Percentiles rank a stretch among this genome's conserved stretches.
Evolutionary conservation across 2,113 vertebrate genomes (phyloP).

Genomic region (Sinocyclocheilus rhinocerous): DNA sequence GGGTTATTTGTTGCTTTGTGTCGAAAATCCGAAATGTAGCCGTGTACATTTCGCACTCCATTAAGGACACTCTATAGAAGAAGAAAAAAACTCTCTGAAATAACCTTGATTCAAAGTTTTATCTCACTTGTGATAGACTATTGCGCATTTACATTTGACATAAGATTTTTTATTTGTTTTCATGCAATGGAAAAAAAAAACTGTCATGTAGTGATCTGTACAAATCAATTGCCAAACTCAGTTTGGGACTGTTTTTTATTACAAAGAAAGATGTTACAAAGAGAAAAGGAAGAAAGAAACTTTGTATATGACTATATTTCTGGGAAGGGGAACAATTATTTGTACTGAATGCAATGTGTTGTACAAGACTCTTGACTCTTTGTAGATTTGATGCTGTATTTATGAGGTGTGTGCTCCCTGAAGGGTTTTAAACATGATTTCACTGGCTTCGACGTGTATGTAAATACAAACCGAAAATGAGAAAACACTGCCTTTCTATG

Average conservation of each 20-base stretch:
- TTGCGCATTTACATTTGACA: constrained; percentile 25
- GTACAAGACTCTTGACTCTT: constrained; percentile 44
- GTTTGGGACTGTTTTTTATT: constrained; percentile 43
- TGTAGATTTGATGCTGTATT: constrained; percentile 54
- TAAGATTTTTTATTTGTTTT: not conserved
- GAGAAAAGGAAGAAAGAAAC: constrained; percentile 9
- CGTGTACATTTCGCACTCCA: constrained; percentile 33
- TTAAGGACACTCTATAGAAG: constrained; percentile 3
- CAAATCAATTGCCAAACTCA: constrained; percentile 39
- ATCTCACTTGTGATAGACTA: constrained; percentile 17
- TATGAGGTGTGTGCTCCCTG: constrained; percentile 43
- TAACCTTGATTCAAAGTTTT: constrained; percentile 10
- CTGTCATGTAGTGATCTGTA: constrained; percentile 28
- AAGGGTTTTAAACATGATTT: constrained; percentile 44
- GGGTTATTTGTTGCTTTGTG: constrained; percentile 29
- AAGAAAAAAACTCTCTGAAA: constrained; percentile 1
- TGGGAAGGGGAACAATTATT: constrained; percentile 38
- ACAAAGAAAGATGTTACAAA: constrained; percentile 18
- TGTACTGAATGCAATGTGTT: constrained; percentile 47
- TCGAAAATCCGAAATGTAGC: constrained; percentile 35
- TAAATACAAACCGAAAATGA: constrained; percentile 45
- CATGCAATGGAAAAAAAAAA: not conserved
- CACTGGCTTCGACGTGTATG: constrained; percentile 45
- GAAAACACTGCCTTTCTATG: constrained; percentile 51
- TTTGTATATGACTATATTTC: constrained; percentile 45